These are phyloP conservation scores for Lampris megalopsis DNA, from an alignment of 2,113 vertebrate species.

Conservation along the genomic window DNA sequence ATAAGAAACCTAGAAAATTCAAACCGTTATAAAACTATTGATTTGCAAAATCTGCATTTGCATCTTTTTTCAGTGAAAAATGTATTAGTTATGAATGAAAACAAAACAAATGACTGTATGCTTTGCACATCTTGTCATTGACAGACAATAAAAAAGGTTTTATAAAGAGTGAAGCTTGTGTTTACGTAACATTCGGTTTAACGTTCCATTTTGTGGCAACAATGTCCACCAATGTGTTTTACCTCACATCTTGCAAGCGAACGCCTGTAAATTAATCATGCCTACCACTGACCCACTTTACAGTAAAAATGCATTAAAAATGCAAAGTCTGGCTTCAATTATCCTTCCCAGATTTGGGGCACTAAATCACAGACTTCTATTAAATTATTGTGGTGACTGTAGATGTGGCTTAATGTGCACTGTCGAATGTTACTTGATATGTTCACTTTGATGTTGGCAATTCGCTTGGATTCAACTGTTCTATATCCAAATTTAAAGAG, in stretches of 20 bases:
- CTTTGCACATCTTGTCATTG: conserved; percentile 2
- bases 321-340: conserved; percentile 79
- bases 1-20: conserved; percentile 58
- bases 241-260: conserved; percentile 35
- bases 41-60: conserved; percentile 38
- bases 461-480: conserved; percentile 40
- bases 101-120: neutral
- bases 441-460: conserved; percentile 64
- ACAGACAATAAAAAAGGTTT: neutral
- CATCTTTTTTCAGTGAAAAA: conserved; percentile 25
- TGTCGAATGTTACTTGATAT: conserved; percentile 66
- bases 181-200: neutral
- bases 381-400: conserved; percentile 72
- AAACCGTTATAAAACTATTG: conserved; percentile 63
- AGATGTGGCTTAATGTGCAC: conserved; percentile 65
- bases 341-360: conserved; percentile 71
- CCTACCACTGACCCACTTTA: conserved; percentile 70
- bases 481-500: conserved; percentile 29
- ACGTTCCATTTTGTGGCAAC: neutral
- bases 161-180: conserved; percentile 10
- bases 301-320: conserved; percentile 70
- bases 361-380: conserved; percentile 72
- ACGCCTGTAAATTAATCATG: conserved; percentile 36
- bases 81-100: conserved; percentile 10
- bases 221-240: conserved; percentile 4